Conservation (phyloP, 2,113 vertebrate genomes). For the Callopanchax toddi region DNA sequence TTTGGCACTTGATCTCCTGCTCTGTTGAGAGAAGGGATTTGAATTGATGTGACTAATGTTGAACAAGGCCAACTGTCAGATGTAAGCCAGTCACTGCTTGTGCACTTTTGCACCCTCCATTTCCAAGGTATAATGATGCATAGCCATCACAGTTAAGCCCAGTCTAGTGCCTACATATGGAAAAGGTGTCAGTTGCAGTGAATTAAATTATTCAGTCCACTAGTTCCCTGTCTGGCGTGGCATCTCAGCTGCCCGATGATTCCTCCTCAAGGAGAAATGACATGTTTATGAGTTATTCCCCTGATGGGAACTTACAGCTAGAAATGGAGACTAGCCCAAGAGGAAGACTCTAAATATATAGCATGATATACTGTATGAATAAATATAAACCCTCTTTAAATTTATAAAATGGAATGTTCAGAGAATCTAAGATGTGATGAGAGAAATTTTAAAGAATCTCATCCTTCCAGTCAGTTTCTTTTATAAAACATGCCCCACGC, state of each 20-base stretch:
- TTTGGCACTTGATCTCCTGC: constrained; percentile 75
- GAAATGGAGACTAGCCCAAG: constrained; percentile 63
- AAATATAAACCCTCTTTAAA: too few relatives aligned
- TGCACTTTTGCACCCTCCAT: constrained; percentile 78
- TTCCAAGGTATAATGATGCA: constrained; percentile 83
- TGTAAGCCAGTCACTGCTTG: constrained; percentile 74
- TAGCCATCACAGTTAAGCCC: constrained; percentile 81
- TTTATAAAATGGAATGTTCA: too few relatives aligned
- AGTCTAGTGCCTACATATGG: constrained; percentile 77
- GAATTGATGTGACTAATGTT: constrained; percentile 83
- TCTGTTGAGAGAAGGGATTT: constrained; percentile 69
- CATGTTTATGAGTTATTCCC: constrained; percentile 78
- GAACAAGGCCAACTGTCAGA: constrained; percentile 82
- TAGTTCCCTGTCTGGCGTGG: constrained; percentile 74
- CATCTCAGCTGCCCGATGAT: constrained; percentile 62
- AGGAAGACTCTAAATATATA: too few relatives aligned
- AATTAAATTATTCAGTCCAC: constrained; percentile 79
- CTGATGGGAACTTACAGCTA: constrained; percentile 63
- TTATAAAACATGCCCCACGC: background rate
- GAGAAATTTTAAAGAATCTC: too few relatives aligned
- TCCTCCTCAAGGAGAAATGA: constrained; percentile 74
- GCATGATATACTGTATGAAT: too few relatives aligned
- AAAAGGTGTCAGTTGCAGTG: constrained; percentile 78
- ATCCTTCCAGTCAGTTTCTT: too few relatives aligned
- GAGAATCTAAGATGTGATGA: too few relatives aligned